Base-by-base conservation (phyloP, 2,113 vertebrate species). In the Forbesichthys papilliferus region DNA sequence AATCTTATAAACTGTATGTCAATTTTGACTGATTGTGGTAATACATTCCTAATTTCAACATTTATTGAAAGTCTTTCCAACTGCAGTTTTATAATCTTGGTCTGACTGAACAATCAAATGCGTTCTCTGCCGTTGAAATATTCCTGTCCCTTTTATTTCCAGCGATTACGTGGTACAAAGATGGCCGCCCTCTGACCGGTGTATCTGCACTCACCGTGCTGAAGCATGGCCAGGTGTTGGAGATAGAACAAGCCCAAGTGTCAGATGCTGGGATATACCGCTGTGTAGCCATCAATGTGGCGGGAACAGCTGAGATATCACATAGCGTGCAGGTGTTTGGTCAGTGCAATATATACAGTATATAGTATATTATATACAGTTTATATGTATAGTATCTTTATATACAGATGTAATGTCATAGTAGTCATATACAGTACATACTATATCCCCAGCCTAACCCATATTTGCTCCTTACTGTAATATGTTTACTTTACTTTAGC, bases 81-180 rank as follows among this genome's bases (percentile, higher is more conserved):
- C 7, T 42, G 36, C 4, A 42, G 36, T 42, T 42, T 42, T 42
- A 42, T 42, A 42, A 42, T 42, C 36, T 42, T 4, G 36, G 4
- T 42, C 36, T 42, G 7, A 6, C 36, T 42, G 36, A 42, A 42
- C 4, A 42, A 14, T 52, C 9, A 4, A 11, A 18, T 4, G 1
- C 48, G 20, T 3, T 8, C 14, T 69, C 33, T 57, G 13, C 52
- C 52, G 3, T 7, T 9, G 3, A 20, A 13, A 0, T 27, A 55
- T 33, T 48, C 46, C 18, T 3, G 0, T 9, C 13, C 55, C 47
- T 8, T 61, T n/a, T 33, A 6, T 61, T 3, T 34, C 51, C 81
- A 99, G 98, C 88, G 14, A 83, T 99, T 54, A 93, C 92, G 0
- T 99, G 98, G 98, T 97, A 94, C 89, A 98, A 96, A 91, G 95